These are phyloP conservation scores for Megatriorchis doriae DNA, from an alignment of 2,113 vertebrate genomes.

Conservation along the genomic window DNA sequence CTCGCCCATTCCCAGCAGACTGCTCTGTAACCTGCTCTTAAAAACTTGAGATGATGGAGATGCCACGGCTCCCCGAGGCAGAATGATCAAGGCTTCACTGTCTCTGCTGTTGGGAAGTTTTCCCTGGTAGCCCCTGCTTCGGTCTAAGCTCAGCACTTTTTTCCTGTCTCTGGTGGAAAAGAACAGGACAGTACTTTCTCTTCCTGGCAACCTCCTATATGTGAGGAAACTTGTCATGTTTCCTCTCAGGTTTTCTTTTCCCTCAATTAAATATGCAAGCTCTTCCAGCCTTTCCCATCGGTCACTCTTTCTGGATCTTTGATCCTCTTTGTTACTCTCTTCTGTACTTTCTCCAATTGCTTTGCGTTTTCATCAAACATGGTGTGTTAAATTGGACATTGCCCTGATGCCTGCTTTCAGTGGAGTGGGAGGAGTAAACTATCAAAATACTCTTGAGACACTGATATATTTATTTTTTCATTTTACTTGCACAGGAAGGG, in stretches of 20 bases:
- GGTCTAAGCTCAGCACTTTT: neutral
- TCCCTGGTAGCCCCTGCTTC: neutral
- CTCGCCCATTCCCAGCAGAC: neutral
- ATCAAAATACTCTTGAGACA: neutral
- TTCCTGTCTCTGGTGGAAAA: neutral
- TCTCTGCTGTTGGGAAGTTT: neutral
- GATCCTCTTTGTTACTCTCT: neutral
- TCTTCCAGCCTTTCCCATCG: neutral
- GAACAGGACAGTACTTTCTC: neutral
- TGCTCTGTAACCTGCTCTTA: neutral
- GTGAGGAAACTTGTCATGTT: neutral
- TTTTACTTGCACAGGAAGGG: neutral
- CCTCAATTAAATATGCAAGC: neutral
- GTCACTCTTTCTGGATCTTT: neutral
- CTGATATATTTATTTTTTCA: neutral
- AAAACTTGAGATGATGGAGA: neutral
- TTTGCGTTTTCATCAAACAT: neutral
- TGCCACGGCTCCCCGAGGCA: neutral
- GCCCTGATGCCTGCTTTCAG: neutral
- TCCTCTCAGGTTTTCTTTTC: neutral
- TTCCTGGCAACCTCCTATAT: neutral
- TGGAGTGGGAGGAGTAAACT: neutral
- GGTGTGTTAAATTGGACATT: neutral
- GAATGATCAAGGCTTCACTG: neutral
- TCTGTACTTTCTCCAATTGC: neutral